Conservation (phyloP, 2,113 vertebrate genomes). For the Xiphophorus hellerii region DNA sequence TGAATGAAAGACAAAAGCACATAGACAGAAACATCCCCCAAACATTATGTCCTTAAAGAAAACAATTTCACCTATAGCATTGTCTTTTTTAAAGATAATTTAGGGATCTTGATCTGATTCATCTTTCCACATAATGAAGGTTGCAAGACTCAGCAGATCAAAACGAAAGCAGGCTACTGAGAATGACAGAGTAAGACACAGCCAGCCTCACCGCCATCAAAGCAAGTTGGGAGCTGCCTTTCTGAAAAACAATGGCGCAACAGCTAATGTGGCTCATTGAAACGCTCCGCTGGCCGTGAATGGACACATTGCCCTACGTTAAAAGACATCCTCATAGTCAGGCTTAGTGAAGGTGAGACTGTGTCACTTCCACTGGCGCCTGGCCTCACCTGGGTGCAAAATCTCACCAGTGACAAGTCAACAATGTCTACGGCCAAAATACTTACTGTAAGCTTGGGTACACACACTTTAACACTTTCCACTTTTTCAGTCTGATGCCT, state of each 20-base stretch:
- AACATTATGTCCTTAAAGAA: conserved; percentile 17
- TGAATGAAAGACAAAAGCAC: conserved; percentile 41
- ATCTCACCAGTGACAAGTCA: conserved; percentile 47
- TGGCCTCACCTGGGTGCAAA: conserved; percentile 69
- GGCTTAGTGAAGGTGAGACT: conserved; percentile 72
- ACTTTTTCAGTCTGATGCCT: conserved; percentile 23
- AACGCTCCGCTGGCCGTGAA: conserved; percentile 79
- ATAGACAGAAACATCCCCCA: not conserved
- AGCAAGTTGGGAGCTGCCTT: conserved; percentile 82
- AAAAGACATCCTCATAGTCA: conserved; percentile 68
- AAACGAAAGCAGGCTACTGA: conserved; percentile 45
- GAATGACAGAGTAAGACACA: conserved; percentile 56
- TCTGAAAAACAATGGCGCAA: conserved; percentile 74
- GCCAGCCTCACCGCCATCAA: conserved; percentile 60
- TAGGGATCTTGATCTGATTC: conserved; percentile 16
- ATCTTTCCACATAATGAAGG: conserved; percentile 33
- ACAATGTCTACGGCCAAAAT: conserved; percentile 16
- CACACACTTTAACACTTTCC: conserved; percentile 34
- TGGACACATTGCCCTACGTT: conserved; percentile 72
- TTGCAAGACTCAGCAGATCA: conserved; percentile 61
- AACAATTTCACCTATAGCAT: not conserved
- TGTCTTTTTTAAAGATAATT: not conserved
- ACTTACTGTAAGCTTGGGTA: conserved; percentile 39
- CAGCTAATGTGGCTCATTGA: conserved; percentile 80
- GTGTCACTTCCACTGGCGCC: conserved; percentile 75